phyloP scores from a whole-genome alignment of 35 echinoderm and acorn worm genomes.

The Chiridota heheva region DNA sequence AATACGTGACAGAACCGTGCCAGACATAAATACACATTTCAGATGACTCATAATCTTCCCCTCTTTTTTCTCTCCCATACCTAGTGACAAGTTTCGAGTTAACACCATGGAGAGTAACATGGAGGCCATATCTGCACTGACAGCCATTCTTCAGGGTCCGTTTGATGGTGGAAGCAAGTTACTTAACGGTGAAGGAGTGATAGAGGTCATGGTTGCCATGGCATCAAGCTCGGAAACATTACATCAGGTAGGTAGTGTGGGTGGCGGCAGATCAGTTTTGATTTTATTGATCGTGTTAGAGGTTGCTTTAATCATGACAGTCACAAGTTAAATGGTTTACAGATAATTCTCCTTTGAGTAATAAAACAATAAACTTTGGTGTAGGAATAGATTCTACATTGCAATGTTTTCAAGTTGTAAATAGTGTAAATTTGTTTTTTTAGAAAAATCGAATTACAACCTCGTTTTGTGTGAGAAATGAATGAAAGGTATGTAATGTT shows the following conservation, averaged over 20 bases:
- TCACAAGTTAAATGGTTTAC: background rate
- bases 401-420: too few relatives aligned
- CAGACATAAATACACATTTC: too few relatives aligned
- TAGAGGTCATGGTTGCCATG: slow-evolving; percentile 99
- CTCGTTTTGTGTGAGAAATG: too few relatives aligned
- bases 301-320: background rate
- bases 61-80: slow-evolving; percentile 21
- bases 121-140: slow-evolving; percentile 79
- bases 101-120: slow-evolving; percentile 87
- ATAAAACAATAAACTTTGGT: too few relatives aligned
- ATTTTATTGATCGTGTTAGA: background rate
- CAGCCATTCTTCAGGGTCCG: slow-evolving; percentile 71
- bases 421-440: too few relatives aligned
- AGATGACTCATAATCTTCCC: too few relatives aligned
- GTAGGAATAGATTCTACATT: too few relatives aligned
- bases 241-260: slow-evolving; percentile 66
- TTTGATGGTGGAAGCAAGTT: slow-evolving; percentile 79
- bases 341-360: too few relatives aligned
- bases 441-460: too few relatives aligned
- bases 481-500: too few relatives aligned
- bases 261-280: too few relatives aligned
- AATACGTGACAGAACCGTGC: too few relatives aligned
- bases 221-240: slow-evolving; percentile 69
- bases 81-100: slow-evolving; percentile 75
- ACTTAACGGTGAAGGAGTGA: slow-evolving; percentile 66